phyloP scores from a whole-genome alignment of 1,140 invertebrate species.

The Globodera ellingtonae region DNA sequence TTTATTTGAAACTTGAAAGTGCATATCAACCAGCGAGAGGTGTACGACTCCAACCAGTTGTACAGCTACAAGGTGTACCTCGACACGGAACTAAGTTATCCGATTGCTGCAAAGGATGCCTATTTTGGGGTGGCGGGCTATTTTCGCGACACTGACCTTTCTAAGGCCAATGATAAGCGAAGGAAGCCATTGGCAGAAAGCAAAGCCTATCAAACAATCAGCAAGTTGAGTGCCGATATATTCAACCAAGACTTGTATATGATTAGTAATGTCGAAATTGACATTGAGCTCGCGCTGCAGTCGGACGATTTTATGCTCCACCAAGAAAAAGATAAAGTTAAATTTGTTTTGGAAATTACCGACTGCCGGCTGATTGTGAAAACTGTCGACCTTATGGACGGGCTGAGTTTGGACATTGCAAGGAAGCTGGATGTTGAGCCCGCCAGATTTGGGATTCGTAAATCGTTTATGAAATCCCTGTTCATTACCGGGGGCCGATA shows the following conservation, averaged over 20 bases:
- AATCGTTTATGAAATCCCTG: slow-evolving; percentile 24
- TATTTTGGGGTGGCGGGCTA: slow-evolving; percentile 5
- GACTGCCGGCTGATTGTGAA: slow-evolving; percentile 13
- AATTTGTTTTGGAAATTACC: not conserved
- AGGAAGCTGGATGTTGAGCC: not conserved
- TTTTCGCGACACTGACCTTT: not conserved
- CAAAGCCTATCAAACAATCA: not conserved
- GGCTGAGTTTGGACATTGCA: slow-evolving; percentile 24
- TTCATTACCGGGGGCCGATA: slow-evolving; percentile 20
- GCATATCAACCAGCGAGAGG: slow-evolving; percentile 12
- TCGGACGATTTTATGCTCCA: slow-evolving; percentile 3
- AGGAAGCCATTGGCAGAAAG: not conserved
- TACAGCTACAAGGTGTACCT: slow-evolving; percentile 6
- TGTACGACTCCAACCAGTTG: slow-evolving; percentile 16
- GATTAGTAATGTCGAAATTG: slow-evolving; percentile 5
- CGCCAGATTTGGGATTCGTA: slow-evolving; percentile 26
- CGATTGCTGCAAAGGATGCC: not conserved
- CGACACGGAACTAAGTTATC: not conserved
- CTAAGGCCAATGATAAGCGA: not conserved
- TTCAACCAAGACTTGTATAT: slow-evolving; percentile 21
- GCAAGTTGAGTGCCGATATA: slow-evolving; percentile 6
- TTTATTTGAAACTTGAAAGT: not conserved
- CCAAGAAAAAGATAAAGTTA: not conserved
- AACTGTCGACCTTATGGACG: slow-evolving; percentile 28
- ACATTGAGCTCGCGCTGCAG: slow-evolving; percentile 8